phyloP scores from a whole-genome alignment of 2,797 vertebrate species.

The Rhinoraja longicauda region DNA sequence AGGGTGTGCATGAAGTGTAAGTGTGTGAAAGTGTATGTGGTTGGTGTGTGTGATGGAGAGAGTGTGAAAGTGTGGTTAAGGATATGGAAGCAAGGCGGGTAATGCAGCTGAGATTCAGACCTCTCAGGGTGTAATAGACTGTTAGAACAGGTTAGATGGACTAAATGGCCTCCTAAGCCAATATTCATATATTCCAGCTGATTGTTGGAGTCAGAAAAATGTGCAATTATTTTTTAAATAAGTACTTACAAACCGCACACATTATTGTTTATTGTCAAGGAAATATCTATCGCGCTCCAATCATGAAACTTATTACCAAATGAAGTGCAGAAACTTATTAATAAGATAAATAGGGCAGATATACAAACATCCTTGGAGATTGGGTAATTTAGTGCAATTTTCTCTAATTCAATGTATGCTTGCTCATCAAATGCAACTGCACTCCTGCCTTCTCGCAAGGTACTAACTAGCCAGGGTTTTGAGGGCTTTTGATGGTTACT shows the following conservation, averaged over 20 bases:
- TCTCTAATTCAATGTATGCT: conserved; percentile 22
- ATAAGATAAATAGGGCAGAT: conserved; percentile 25
- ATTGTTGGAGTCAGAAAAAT: not conserved
- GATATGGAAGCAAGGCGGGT: not conserved
- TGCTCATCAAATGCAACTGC: not conserved
- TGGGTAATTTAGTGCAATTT: conserved; percentile 34
- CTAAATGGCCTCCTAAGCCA: not conserved
- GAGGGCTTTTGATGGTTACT: not conserved
- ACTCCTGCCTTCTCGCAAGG: not conserved
- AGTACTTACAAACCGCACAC: not conserved
- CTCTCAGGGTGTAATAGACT: not conserved
- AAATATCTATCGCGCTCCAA: not conserved
- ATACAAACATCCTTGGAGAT: conserved; percentile 20
- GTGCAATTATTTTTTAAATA: conserved; percentile 23
- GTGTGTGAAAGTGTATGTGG: too few species aligned
- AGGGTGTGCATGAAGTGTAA: too few species aligned
- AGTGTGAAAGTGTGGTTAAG: too few species aligned
- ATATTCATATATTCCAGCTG: not conserved
- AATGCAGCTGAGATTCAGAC: not conserved
- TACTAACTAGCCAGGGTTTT: not conserved
- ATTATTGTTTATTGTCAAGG: conserved; percentile 13
- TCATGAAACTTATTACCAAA: conserved; percentile 23
- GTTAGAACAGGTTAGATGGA: not conserved
- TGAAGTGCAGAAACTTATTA: conserved; percentile 29
- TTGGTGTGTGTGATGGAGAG: too few species aligned